These are phyloP conservation scores for Meganola albula DNA, from an alignment of 2,888 invertebrate species.

Conservation along the genomic window DNA sequence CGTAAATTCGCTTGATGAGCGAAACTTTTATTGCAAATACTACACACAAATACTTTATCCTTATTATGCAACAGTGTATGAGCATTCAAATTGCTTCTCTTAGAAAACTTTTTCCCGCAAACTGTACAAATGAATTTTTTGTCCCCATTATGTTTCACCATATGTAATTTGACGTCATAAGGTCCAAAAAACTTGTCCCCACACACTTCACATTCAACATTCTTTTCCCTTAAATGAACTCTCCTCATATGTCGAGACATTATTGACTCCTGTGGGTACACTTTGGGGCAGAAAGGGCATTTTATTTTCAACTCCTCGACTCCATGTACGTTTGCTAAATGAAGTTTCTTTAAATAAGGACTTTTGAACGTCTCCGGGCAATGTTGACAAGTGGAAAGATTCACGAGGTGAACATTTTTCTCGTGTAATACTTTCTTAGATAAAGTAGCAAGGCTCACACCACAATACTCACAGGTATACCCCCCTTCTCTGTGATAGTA, in stretches of 20 bases:
- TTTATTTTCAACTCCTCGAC: constrained; percentile 67
- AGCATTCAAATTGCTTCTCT: constrained; percentile 77
- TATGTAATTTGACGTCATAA: constrained; percentile 68
- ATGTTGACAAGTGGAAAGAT: constrained; percentile 56
- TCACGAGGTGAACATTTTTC: constrained; percentile 60
- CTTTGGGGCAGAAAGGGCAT: constrained; percentile 67
- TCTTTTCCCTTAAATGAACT: constrained; percentile 72
- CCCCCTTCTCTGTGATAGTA: constrained; percentile 68
- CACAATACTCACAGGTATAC: constrained; percentile 65
- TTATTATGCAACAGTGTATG: constrained; percentile 78
- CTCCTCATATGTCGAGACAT: constrained; percentile 79
- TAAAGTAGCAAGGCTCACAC: constrained; percentile 61
- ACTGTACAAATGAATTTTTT: constrained; percentile 76
- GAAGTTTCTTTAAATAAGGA: constrained; percentile 61
- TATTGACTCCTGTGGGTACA: constrained; percentile 73
- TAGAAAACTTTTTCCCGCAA: constrained; percentile 79
- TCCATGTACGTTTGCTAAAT: constrained; percentile 61
- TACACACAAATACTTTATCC: constrained; percentile 68
- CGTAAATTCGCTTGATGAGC: constrained; percentile 56
- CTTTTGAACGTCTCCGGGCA: constrained; percentile 68
- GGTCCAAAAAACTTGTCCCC: constrained; percentile 65
- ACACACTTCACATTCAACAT: constrained; percentile 65
- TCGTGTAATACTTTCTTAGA: constrained; percentile 68
- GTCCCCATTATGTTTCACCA: constrained; percentile 74
- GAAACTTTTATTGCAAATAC: constrained; percentile 74